phyloP scores from a whole-genome alignment of 53 echinoderm and acorn worm species.

The Temnopleurus reevesii region DNA sequence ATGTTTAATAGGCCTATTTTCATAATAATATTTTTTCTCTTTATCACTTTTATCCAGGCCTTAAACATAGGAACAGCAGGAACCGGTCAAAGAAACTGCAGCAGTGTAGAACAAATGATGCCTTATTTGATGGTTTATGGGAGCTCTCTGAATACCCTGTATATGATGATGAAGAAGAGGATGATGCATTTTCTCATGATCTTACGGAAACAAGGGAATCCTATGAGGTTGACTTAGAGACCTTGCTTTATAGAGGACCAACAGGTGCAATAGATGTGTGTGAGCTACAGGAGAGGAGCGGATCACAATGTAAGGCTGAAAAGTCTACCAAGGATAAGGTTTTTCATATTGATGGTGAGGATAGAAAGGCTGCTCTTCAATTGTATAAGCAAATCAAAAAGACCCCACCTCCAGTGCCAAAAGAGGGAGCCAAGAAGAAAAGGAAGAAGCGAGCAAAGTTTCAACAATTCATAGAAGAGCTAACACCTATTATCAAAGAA shows the following conservation, averaged over 20 bases:
- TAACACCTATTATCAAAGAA: neutral
- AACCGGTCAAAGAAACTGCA: neutral
- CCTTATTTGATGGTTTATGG: neutral
- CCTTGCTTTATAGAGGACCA: neutral
- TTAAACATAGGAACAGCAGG: constrained; percentile 4
- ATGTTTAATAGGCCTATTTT: too few relatives aligned
- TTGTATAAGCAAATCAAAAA: neutral
- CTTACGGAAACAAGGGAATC: neutral
- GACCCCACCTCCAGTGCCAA: too few relatives aligned
- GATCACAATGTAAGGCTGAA: neutral
- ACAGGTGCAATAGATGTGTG: neutral
- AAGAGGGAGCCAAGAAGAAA: neutral
- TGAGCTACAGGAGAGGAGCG: neutral
- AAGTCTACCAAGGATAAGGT: neutral
- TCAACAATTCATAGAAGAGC: neutral
- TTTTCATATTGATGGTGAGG: neutral
- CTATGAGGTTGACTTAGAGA: neutral
- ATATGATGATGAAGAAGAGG: neutral
- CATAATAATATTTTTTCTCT: too few relatives aligned
- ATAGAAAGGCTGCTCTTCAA: neutral
- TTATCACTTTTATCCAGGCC: too few relatives aligned
- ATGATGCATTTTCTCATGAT: neutral
- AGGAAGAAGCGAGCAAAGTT: neutral
- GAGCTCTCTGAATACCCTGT: neutral
- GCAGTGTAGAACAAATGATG: neutral